Conservation (phyloP, 2,113 vertebrate genomes). For the Ibidorhyncha struthersii region DNA sequence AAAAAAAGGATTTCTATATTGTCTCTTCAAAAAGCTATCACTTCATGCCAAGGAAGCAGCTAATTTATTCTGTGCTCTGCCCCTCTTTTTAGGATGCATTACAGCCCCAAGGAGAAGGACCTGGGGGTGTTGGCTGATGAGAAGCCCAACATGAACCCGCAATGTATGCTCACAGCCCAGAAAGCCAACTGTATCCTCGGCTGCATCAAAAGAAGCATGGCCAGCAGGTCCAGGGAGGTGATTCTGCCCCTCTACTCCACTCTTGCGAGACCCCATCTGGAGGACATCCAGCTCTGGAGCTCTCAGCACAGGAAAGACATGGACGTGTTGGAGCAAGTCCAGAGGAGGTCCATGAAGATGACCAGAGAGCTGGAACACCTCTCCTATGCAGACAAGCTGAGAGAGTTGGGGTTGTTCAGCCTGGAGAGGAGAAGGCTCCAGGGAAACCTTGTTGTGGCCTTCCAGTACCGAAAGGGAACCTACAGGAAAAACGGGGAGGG, state of each 20-base stretch:
- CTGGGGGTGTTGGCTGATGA: background rate
- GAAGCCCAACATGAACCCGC: background rate
- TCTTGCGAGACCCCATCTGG: background rate
- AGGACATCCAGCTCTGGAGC: background rate
- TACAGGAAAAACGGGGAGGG: too few relatives aligned
- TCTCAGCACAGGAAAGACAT: background rate
- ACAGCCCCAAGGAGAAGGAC: background rate
- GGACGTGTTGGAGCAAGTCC: background rate
- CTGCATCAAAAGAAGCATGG: background rate
- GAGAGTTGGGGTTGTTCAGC: background rate
- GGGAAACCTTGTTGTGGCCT: too few relatives aligned
- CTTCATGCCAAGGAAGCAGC: background rate
- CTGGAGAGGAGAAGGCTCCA: too few relatives aligned
- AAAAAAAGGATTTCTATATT: background rate
- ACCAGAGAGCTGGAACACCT: background rate
- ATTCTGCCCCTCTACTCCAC: background rate
- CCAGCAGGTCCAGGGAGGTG: background rate
- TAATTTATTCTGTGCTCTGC: background rate
- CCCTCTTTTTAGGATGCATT: accelerated
- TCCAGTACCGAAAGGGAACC: too few relatives aligned
- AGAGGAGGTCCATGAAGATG: background rate
- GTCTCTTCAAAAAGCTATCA: background rate
- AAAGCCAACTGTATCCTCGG: background rate
- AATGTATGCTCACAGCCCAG: background rate
- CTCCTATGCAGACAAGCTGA: background rate